These are phyloP conservation scores for Resseliella maxima DNA, from an alignment of 2,888 invertebrate genomes.

Conservation along the genomic window DNA sequence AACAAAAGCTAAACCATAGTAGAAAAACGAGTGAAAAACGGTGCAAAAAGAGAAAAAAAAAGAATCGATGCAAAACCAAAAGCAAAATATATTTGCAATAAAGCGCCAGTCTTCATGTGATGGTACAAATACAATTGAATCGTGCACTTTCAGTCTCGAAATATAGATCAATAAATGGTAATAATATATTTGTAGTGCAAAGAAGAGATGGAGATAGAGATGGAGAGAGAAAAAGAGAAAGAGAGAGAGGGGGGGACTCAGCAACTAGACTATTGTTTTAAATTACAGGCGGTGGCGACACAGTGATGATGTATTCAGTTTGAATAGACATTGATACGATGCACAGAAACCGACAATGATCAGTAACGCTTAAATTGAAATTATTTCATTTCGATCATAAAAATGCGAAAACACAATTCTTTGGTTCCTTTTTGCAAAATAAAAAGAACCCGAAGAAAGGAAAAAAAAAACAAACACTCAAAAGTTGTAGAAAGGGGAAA, in stretches of 20 bases:
- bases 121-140: conserved; percentile 8
- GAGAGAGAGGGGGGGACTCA: not conserved
- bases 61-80: not conserved
- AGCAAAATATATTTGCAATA: not conserved
- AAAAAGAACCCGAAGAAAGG: no score
- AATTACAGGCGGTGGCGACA: conserved; percentile 29
- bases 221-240: not conserved
- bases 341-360: not conserved
- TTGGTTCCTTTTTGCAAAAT: no score
- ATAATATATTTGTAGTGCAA: conserved; percentile 37
- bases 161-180: conserved; percentile 53
- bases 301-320: not conserved
- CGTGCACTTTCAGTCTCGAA: conserved; percentile 45
- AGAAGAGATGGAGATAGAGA: not conserved
- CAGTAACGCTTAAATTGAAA: not conserved
- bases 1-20: not conserved
- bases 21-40: not conserved
- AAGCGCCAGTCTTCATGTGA: not conserved
- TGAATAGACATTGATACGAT: not conserved
- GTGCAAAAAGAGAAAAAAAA: no score
- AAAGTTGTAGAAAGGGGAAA: no score
- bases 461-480: no score
- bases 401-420: not conserved
- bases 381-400: conserved; percentile 9
- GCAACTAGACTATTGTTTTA: not conserved